Evolutionary conservation across 2,113 vertebrate species (phyloP).

Genomic region (Actenoides hombroni): DNA sequence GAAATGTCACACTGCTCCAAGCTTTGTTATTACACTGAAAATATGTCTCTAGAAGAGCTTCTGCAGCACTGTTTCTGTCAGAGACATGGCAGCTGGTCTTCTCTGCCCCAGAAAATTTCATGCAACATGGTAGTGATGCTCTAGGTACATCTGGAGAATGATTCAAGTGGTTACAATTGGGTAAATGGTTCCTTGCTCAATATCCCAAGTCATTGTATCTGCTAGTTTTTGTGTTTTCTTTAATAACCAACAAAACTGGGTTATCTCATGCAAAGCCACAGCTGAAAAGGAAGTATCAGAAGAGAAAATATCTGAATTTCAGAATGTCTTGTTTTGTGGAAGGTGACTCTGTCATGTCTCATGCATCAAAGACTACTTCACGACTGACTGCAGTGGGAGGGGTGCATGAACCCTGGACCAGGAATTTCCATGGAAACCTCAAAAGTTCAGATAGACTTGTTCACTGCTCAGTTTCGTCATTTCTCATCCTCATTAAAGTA

Average conservation of each 20-base stretch:
- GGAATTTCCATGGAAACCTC: constrained; percentile 15
- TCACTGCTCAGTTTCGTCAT: not conserved
- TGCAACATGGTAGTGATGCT: not conserved
- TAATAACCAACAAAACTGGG: not conserved
- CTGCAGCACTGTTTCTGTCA: not conserved
- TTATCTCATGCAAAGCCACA: constrained; percentile 31
- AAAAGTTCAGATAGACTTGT: not conserved
- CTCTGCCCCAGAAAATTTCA: not conserved
- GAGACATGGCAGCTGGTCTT: not conserved
- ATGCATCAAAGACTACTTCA: not conserved
- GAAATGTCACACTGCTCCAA: constrained; percentile 22
- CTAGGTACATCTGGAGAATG: not conserved
- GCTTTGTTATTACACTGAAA: not conserved
- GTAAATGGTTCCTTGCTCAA: constrained; percentile 1
- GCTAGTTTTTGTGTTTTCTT: not conserved
- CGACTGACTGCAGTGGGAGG: not conserved
- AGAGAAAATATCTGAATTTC: not conserved
- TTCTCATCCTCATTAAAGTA: not conserved
- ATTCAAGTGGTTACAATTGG: not conserved
- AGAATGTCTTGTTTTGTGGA: not conserved
- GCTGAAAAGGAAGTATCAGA: not conserved
- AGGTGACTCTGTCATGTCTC: not conserved
- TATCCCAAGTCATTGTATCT: not conserved
- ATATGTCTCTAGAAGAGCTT: not conserved
- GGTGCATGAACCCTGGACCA: not conserved